These are phyloP conservation scores for Pimephales promelas DNA, from an alignment of 2,113 vertebrate species.

Conservation along the genomic window DNA sequence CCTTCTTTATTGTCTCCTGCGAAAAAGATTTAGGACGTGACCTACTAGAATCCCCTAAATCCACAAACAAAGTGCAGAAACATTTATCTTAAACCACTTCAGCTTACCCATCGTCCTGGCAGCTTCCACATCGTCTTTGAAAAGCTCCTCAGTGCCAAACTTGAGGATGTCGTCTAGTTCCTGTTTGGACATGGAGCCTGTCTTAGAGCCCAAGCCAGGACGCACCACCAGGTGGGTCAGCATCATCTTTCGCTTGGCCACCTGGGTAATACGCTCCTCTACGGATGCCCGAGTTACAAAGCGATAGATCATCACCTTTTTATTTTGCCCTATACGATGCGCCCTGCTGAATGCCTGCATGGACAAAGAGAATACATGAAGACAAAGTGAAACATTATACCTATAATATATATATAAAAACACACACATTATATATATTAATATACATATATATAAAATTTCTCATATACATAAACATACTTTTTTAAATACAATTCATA, in stretches of 20 bases:
- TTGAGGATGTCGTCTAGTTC: slow-evolving; percentile 98
- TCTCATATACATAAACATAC: too few species aligned
- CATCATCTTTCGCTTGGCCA: slow-evolving; percentile 99
- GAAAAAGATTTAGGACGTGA: slow-evolving; percentile 14
- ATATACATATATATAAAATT: too few species aligned
- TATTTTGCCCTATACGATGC: slow-evolving; percentile 96
- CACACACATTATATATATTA: too few species aligned
- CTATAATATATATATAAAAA: too few species aligned
- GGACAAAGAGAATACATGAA: not conserved
- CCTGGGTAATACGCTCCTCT: slow-evolving; percentile 97
- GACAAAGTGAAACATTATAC: not conserved
- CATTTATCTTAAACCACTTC: not conserved
- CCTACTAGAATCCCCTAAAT: not conserved
- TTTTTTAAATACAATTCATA: too few species aligned
- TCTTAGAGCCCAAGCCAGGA: slow-evolving; percentile 95
- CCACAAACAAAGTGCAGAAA: not conserved
- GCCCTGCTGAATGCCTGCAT: slow-evolving; percentile 94
- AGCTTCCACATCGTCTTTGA: slow-evolving; percentile 96
- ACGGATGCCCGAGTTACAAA: slow-evolving; percentile 95
- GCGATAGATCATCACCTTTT: slow-evolving; percentile 99
- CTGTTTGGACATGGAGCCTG: slow-evolving; percentile 97
- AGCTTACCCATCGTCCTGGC: slow-evolving; percentile 65
- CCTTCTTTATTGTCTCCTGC: slow-evolving; percentile 93
- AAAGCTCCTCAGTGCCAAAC: slow-evolving; percentile 97
- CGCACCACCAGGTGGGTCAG: slow-evolving; percentile 95